phyloP scores from a whole-genome alignment of 2,113 vertebrate species.

The Datnioides undecimradiatus region DNA sequence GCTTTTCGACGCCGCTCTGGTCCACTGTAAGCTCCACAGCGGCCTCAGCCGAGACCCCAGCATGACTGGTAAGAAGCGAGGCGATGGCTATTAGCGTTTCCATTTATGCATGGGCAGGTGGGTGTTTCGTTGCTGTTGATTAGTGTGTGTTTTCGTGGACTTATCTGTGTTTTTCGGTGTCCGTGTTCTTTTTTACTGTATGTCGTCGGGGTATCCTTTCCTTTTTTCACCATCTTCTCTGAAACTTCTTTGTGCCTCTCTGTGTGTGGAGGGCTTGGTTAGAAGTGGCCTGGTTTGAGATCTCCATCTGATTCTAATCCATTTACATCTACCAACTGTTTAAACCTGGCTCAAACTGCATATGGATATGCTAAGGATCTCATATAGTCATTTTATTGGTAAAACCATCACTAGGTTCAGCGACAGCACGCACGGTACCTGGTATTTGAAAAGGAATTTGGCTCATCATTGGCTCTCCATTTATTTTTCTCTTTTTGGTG shows the following conservation, averaged over 20 bases:
- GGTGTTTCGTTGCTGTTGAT: constrained; percentile 68
- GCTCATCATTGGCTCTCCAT: constrained; percentile 56
- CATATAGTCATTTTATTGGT: constrained; percentile 27
- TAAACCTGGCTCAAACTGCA: constrained; percentile 48
- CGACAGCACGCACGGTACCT: constrained; percentile 22
- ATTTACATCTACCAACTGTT: constrained; percentile 57
- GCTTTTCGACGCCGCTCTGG: constrained; percentile 95
- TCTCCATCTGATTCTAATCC: constrained; percentile 61
- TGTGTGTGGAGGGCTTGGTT: constrained; percentile 76
- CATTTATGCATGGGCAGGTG: constrained; percentile 72
- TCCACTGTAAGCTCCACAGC: constrained; percentile 98
- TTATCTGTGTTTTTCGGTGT: constrained; percentile 60
- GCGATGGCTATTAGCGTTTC: neutral
- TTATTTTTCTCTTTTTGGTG: constrained; percentile 75
- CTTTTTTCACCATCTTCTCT: constrained; percentile 67
- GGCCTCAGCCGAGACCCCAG: constrained; percentile 95
- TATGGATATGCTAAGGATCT: constrained; percentile 28
- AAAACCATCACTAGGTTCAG: constrained; percentile 10
- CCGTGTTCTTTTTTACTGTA: constrained; percentile 42
- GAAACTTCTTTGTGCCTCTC: constrained; percentile 62
- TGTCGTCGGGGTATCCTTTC: constrained; percentile 61
- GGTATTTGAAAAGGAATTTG: constrained; percentile 34
- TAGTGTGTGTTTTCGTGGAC: constrained; percentile 60
- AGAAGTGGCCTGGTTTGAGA: constrained; percentile 70
- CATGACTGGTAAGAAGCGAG: constrained; percentile 93